These are phyloP conservation scores for Hippolais icterina DNA, from an alignment of 2,113 vertebrate genomes.

Conservation along the genomic window DNA sequence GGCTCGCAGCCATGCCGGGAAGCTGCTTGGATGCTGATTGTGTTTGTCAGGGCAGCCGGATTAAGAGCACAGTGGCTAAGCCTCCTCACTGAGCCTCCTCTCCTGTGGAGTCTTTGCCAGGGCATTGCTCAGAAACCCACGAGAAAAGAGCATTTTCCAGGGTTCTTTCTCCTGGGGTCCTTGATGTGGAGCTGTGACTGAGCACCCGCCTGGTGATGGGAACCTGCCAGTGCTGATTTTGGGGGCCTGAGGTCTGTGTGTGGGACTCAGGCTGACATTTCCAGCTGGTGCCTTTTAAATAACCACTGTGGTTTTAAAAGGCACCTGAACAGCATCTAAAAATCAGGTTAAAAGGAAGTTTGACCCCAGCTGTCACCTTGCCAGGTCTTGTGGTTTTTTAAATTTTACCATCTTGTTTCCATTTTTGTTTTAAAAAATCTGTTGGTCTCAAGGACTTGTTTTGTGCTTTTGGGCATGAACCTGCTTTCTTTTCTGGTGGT, in stretches of 20 bases:
- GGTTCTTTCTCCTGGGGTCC: not conserved
- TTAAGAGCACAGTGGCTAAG: conserved; percentile 49
- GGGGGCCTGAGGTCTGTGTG: not conserved
- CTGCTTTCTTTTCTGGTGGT: not conserved
- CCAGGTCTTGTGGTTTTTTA: not conserved
- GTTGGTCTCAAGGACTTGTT: not conserved
- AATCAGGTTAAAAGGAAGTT: conserved; percentile 48
- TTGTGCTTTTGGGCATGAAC: not conserved
- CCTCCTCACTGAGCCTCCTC: not conserved
- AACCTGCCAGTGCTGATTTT: not conserved
- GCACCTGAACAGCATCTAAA: conserved; percentile 11
- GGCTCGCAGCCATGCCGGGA: not conserved
- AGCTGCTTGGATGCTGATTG: conserved; percentile 47
- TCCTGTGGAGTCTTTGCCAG: not conserved
- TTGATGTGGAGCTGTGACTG: not conserved
- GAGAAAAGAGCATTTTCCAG: not conserved
- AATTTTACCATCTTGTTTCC: not conserved
- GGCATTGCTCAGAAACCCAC: not conserved
- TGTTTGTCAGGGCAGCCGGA: conserved; percentile 67
- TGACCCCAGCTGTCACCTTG: not conserved
- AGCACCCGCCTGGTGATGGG: not conserved
- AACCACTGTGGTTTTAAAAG: not conserved
- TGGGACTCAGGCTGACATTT: not conserved
- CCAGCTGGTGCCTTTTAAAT: not conserved
- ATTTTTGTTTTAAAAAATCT: not conserved